Conservation (phyloP, 2,797 vertebrate genomes). For the Intellagama lesueurii region DNA sequence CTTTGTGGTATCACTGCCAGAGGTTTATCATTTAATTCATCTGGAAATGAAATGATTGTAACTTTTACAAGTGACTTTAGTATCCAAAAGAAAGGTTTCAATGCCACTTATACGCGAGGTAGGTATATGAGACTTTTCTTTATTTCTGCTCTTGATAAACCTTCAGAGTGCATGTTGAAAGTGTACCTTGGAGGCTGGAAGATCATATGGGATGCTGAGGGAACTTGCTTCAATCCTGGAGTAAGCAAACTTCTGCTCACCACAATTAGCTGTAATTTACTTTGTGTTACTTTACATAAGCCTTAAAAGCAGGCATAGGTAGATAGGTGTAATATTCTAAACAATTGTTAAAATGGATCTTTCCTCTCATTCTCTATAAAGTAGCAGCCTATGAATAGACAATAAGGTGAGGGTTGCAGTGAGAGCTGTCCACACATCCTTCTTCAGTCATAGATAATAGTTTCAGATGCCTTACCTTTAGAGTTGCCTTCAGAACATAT, state of each 20-base stretch:
- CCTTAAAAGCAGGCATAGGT: background rate
- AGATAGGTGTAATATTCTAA: background rate
- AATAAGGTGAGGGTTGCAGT: background rate
- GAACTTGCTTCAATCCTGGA: no score
- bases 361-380: background rate
- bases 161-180: conserved; percentile 7
- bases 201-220: no score
- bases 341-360: background rate
- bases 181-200: background rate
- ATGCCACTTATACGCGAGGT: conserved; percentile 92
- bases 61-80: conserved; percentile 94
- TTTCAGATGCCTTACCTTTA: background rate
- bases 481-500: background rate
- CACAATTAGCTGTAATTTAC: no score
- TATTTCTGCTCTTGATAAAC: conserved; percentile 15
- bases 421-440: no score
- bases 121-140: conserved; percentile 75
- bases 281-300: background rate
- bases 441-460: no score
- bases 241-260: background rate
- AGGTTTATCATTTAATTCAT: conserved; percentile 94
- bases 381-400: background rate
- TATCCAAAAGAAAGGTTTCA: conserved; percentile 95
- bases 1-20: conserved; percentile 94
- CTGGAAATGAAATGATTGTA: conserved; percentile 90